Evolutionary conservation across 2,888 invertebrate genomes (phyloP).

Genomic region (Troilus luridus): DNA sequence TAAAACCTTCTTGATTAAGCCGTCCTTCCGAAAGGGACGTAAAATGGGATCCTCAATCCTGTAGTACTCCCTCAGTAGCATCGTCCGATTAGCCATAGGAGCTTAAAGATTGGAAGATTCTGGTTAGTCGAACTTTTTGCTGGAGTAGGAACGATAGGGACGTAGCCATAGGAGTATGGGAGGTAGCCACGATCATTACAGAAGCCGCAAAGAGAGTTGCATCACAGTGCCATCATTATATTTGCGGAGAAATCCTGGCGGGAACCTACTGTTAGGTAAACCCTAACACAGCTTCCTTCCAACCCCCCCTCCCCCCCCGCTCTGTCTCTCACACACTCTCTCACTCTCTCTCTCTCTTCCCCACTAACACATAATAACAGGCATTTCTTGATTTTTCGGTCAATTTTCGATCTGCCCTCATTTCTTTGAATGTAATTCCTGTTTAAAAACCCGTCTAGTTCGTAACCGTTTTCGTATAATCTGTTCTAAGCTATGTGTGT

Average conservation of each 20-base stretch:
- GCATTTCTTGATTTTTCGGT: slow-evolving; percentile 15
- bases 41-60: too few species aligned
- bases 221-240: slow-evolving; percentile 37
- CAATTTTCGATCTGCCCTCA: not conserved
- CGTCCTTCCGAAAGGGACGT: too few species aligned
- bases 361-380: not conserved
- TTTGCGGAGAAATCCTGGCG: slow-evolving; percentile 5
- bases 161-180: not conserved
- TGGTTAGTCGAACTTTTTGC: not conserved
- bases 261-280: slow-evolving; percentile 13
- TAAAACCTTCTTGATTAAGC: too few species aligned
- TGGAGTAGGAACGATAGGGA: not conserved
- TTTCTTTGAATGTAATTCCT: not conserved
- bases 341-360: not conserved
- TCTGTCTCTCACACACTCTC: too few species aligned
- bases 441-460: not conserved
- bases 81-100: too few species aligned
- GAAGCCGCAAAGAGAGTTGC: slow-evolving; percentile 5
- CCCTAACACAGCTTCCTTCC: slow-evolving; percentile 11
- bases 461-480: not conserved
- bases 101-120: not conserved
- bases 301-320: not conserved
- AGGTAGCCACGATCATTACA: not conserved
- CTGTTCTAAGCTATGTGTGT: not conserved
- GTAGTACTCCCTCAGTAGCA: too few species aligned